phyloP scores from a whole-genome alignment of 1,140 invertebrate genomes.

The Potamilus streckersoni region DNA sequence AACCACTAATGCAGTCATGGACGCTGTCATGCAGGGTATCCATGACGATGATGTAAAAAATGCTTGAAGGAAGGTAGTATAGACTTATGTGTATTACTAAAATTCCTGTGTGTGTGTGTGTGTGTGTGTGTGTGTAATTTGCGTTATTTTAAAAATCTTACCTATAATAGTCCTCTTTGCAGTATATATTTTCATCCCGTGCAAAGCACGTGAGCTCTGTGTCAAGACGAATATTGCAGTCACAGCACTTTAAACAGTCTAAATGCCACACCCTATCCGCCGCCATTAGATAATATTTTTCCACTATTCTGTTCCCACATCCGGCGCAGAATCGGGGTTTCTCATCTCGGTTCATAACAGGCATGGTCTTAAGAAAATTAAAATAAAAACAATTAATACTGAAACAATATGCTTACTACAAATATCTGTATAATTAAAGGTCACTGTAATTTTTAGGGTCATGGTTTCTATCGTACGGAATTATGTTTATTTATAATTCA shows the following conservation, averaged over 20 bases:
- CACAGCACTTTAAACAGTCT: constrained; percentile 84
- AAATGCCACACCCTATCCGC: constrained; percentile 92
- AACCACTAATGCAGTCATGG: too few relatives aligned
- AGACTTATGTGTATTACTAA: too few relatives aligned
- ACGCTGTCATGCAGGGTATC: too few relatives aligned
- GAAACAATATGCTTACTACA: too few relatives aligned
- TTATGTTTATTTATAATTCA: too few relatives aligned
- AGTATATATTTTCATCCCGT: constrained; percentile 92
- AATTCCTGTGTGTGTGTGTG: neutral
- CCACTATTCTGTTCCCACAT: constrained; percentile 83
- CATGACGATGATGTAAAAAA: too few relatives aligned
- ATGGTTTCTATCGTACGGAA: too few relatives aligned
- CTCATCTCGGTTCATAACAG: constrained; percentile 25
- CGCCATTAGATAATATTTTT: constrained; percentile 85
- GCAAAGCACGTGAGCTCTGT: constrained; percentile 92
- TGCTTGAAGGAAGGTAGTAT: too few relatives aligned
- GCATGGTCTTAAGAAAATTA: constrained; percentile 17
- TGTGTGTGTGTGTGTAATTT: neutral
- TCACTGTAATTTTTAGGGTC: too few relatives aligned
- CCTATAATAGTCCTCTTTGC: constrained; percentile 97
- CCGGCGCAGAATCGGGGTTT: constrained; percentile 78
- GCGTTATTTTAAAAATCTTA: constrained; percentile 70
- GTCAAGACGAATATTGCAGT: constrained; percentile 85
- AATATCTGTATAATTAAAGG: too few relatives aligned
- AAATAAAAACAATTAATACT: neutral